Evolutionary conservation across 2,797 vertebrate species (phyloP), one percentile per base, ranked within the genome.

Genomic region (Paramormyrops hopkinsi): DNA sequence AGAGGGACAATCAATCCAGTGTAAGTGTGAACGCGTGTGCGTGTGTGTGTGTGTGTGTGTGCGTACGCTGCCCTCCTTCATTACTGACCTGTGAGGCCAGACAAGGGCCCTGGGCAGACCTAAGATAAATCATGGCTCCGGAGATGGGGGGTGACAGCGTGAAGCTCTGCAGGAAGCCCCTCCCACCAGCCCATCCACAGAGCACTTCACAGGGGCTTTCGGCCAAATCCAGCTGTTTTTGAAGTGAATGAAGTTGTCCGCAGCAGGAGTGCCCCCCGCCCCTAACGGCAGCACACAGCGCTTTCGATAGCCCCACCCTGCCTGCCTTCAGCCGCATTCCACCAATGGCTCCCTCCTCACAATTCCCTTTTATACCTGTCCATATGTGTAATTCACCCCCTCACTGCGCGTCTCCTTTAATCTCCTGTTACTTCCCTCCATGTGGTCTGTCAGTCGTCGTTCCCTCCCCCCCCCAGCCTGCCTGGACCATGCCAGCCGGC

Each of bases 1-100:
- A 95, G 46, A 89, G 54, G 89, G 90, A 95, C 90, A 93, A 95
- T 92, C 95, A 96, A 92, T 92, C 94, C 79, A 96, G 90, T 25
- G 94, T 96, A 95, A 96, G 95, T 96, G 69, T 88, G 89, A 65
- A n/a, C 25, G 3, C n/a, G 12, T 53, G 14, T 53, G 3, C 19
- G 50, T 44, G 86, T 88, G 5, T 83, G 62, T 19, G 4, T 29
- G 2, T 65, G 62, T 56, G 17, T n/a, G 17, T n/a, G 14, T 19
- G 0, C 19, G 1, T 1, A 6, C 5, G 54, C 54, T 83, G 84
- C 25, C 88, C 69, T 53, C 89, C 76, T 44, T 19, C 17, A 25
- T 69, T 69, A 83, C 37, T n/a, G 12, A 48, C 56, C n/a, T 22
- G n/a, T 19, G 37, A n/a, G 17, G 37, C 73, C 73, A 44, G 11